These are phyloP conservation scores for Uropetala carovei DNA, from an alignment of 2,888 invertebrate genomes.

Conservation along the genomic window DNA sequence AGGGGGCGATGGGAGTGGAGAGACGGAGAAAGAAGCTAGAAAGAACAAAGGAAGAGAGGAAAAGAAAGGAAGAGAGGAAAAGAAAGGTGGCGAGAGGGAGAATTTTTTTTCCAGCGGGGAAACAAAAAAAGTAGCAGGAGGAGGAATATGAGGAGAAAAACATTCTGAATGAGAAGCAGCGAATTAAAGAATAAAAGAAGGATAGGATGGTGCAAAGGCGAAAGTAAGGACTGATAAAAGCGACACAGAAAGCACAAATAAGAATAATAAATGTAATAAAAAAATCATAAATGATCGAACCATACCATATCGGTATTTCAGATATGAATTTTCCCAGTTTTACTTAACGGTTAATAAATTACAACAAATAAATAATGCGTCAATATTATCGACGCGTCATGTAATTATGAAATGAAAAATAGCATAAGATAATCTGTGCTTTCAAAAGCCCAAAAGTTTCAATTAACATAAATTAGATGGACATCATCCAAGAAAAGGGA, in stretches of 20 bases:
- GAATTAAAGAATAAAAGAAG: background rate
- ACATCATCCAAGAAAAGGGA: too few relatives aligned
- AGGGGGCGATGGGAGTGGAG: too few relatives aligned
- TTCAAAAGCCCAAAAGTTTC: too few relatives aligned
- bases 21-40: background rate
- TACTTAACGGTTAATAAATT: too few relatives aligned
- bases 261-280: background rate
- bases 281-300: too few relatives aligned
- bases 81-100: background rate
- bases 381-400: too few relatives aligned
- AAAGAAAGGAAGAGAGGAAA: background rate
- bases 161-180: background rate
- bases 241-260: background rate
- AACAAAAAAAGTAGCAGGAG: background rate
- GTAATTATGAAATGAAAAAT: too few relatives aligned
- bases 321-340: too few relatives aligned
- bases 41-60: background rate
- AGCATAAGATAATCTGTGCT: too few relatives aligned
- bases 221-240: background rate
- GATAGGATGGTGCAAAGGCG: background rate
- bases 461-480: too few relatives aligned
- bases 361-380: too few relatives aligned
- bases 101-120: background rate
- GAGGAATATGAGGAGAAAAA: background rate
- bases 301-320: too few relatives aligned